phyloP scores from a whole-genome alignment of 2,888 invertebrate genomes.

The Hesperia comma region DNA sequence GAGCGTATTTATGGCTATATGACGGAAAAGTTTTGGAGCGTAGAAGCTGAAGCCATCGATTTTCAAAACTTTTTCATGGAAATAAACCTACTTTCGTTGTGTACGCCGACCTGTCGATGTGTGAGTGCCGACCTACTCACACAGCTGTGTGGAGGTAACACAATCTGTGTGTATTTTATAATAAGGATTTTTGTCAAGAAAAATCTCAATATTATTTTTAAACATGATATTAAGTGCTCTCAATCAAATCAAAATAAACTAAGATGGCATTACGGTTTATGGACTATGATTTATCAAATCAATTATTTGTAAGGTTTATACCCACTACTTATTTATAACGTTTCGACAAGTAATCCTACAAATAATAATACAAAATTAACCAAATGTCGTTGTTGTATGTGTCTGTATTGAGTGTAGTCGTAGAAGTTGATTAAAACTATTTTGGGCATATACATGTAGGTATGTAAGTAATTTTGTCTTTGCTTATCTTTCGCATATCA shows the following conservation, averaged over 20 bases:
- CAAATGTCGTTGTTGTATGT: too few species aligned
- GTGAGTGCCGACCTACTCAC: constrained; percentile 63
- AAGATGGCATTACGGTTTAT: neutral
- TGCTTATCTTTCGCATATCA: too few species aligned
- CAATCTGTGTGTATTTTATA: constrained; percentile 51
- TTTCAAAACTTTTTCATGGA: constrained; percentile 85
- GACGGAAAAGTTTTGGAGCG: constrained; percentile 81
- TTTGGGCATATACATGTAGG: too few species aligned
- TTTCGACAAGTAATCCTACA: too few species aligned
- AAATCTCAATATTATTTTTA: neutral
- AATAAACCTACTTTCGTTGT: constrained; percentile 83
- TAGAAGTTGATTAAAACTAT: too few species aligned
- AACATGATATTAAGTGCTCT: neutral
- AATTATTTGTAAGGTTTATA: too few species aligned
- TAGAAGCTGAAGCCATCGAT: constrained; percentile 84
- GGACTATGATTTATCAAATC: too few species aligned
- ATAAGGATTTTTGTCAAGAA: neutral
- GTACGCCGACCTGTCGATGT: constrained; percentile 60
- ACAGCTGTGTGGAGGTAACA: constrained; percentile 69
- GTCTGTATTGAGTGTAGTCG: too few species aligned
- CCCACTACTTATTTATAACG: too few species aligned
- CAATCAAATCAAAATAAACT: constrained; percentile 11
- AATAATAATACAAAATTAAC: too few species aligned
- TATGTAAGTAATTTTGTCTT: too few species aligned
- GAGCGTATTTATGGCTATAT: constrained; percentile 81